Conservation (phyloP, 2,888 invertebrate genomes). For the Ischnura elegans region DNA sequence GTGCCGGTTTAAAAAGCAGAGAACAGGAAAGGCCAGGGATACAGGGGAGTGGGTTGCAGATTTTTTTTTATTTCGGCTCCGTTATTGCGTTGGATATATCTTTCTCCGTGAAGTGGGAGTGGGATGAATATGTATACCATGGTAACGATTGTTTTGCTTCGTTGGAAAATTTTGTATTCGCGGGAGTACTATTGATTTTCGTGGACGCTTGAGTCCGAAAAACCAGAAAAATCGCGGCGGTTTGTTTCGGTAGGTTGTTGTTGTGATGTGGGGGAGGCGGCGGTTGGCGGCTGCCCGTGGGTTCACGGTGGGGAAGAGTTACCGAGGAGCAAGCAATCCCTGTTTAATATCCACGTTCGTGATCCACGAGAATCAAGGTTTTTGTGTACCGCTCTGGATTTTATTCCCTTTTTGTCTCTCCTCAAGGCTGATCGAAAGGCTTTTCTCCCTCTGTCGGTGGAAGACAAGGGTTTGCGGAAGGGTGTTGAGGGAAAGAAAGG, state of each 20-base stretch:
- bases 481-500: not conserved
- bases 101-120: slow-evolving; percentile 57
- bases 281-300: not conserved
- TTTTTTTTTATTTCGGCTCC: not conserved
- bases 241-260: slow-evolving; percentile 36
- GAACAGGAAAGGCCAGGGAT: slow-evolving; percentile 27
- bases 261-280: not conserved
- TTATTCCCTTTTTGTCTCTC: not conserved
- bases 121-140: slow-evolving; percentile 66
- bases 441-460: not conserved
- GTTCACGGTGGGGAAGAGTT: not conserved
- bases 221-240: slow-evolving; percentile 54
- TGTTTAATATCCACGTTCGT: slow-evolving; percentile 56
- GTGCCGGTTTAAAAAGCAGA: not conserved
- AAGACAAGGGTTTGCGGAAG: not conserved
- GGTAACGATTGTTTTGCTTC: slow-evolving; percentile 67
- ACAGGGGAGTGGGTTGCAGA: not conserved
- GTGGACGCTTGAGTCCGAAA: slow-evolving; percentile 57
- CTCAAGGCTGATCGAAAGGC: not conserved
- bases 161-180: slow-evolving; percentile 67
- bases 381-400: slow-evolving; percentile 25
- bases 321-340: not conserved
- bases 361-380: slow-evolving; percentile 17
- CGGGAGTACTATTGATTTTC: slow-evolving; percentile 63
- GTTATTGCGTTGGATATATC: slow-evolving; percentile 26